phyloP scores from a whole-genome alignment of 2,888 invertebrate genomes.

The Drymonia ruficornis region DNA sequence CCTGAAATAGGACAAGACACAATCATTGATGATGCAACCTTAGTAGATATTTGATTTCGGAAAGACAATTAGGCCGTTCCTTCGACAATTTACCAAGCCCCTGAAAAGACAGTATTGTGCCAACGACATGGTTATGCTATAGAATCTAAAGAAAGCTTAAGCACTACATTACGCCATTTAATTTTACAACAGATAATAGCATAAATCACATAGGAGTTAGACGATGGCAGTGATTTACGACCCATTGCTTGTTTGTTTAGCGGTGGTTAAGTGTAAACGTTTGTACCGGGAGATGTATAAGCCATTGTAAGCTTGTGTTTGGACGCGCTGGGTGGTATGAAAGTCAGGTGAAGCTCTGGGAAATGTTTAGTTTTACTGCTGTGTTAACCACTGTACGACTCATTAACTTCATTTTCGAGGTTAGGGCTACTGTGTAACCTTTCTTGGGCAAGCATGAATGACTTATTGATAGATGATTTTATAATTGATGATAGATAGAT shows the following conservation, averaged over 20 bases:
- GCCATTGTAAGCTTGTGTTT: not conserved
- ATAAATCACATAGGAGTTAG: not conserved
- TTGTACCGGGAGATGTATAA: not conserved
- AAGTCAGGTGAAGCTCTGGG: not conserved
- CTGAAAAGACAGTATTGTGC: too few species aligned
- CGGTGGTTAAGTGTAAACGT: not conserved
- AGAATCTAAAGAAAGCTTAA: too few species aligned
- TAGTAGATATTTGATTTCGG: too few species aligned
- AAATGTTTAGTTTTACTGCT: constrained; percentile 2
- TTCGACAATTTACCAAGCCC: too few species aligned
- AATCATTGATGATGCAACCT: too few species aligned
- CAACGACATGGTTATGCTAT: too few species aligned
- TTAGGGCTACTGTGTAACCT: not conserved
- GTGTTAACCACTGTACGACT: not conserved
- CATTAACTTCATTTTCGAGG: not conserved
- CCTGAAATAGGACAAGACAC: too few species aligned
- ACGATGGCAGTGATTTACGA: constrained; percentile 1
- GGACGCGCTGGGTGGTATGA: constrained; percentile 1
- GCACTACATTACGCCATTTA: not conserved
- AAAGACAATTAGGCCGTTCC: too few species aligned
- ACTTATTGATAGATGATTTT: not conserved
- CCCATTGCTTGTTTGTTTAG: constrained; percentile 3
- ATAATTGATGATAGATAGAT: too few species aligned
- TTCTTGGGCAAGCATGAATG: not conserved
- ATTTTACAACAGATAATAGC: not conserved